These are phyloP conservation scores for Drosophila falleni DNA, from an alignment of 2,888 invertebrate genomes.

Conservation along the genomic window DNA sequence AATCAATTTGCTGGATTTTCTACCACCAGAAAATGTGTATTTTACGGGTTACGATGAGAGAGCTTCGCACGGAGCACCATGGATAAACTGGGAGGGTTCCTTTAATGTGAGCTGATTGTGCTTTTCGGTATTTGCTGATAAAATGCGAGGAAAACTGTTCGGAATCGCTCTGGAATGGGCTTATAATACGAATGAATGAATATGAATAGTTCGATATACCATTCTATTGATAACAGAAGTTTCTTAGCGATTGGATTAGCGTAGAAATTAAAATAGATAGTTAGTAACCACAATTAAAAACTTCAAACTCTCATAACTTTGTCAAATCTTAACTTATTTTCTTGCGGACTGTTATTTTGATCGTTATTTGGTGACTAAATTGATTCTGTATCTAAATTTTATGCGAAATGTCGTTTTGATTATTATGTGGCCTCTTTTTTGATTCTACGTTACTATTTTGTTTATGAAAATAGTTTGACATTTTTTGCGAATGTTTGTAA, in stretches of 20 bases:
- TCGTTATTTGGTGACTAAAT: not conserved
- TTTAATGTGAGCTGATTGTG: constrained; percentile 43
- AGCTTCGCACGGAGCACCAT: constrained; percentile 17
- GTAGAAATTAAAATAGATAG: not conserved
- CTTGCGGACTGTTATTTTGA: not conserved
- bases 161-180: constrained; percentile 47
- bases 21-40: constrained; percentile 82
- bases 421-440: no score
- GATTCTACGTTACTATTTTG: no score
- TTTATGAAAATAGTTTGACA: no score
- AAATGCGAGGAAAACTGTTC: constrained; percentile 40
- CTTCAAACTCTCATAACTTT: not conserved
- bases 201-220: constrained; percentile 7
- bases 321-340: not conserved
- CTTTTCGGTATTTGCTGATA: constrained; percentile 29
- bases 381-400: no score
- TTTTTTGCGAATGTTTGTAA: not conserved
- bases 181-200: constrained; percentile 32
- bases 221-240: not conserved
- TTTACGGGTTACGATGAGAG: constrained; percentile 73
- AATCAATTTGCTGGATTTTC: constrained; percentile 83
- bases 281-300: not conserved
- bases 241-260: not conserved
- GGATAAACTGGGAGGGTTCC: constrained; percentile 14
- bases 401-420: not conserved